Percentiles rank a stretch among this genome's conserved stretches.
Evolutionary conservation across 64 coral and sea anemone genomes (phyloP).

Genomic region (Pocillopora verrucosa): DNA sequence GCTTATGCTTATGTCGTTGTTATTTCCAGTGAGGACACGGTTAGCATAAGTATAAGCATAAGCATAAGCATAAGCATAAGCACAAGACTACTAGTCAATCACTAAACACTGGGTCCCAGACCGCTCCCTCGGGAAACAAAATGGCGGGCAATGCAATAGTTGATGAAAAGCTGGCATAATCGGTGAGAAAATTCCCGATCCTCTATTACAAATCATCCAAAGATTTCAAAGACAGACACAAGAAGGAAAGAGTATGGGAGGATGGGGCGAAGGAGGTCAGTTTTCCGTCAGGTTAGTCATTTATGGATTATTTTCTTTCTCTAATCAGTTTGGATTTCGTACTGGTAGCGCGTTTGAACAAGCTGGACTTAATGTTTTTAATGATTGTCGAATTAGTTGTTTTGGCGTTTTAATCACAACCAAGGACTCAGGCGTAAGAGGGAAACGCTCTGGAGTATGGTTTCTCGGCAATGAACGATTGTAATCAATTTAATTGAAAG

Average conservation of each 20-base stretch:
- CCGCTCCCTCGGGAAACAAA: too few relatives aligned
- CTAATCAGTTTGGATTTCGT: not conserved
- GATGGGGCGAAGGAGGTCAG: slow-evolving; percentile 38
- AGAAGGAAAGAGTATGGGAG: slow-evolving; percentile 42
- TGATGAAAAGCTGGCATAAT: slow-evolving; percentile 39
- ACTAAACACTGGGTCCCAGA: too few relatives aligned
- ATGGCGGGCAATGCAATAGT: too few relatives aligned
- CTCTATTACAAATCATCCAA: slow-evolving; percentile 36
- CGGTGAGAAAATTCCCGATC: slow-evolving; percentile 24
- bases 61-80: too few relatives aligned
- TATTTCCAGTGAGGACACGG: too few relatives aligned
- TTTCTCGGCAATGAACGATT: too few relatives aligned
- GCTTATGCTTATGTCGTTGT: too few relatives aligned
- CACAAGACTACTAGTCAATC: too few relatives aligned
- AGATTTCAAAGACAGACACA: slow-evolving; percentile 38
- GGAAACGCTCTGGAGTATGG: too few relatives aligned
- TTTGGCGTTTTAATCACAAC: not conserved
- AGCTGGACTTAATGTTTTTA: not conserved
- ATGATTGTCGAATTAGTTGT: not conserved
- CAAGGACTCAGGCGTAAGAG: not conserved
- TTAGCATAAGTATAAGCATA: too few relatives aligned
- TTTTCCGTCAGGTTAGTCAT: slow-evolving; percentile 24
- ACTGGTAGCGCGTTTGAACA: not conserved
- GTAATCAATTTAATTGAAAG: too few relatives aligned
- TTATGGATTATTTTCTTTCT: not conserved